Conservation (phyloP, 2,888 invertebrate species). For the Acronicta alni region DNA sequence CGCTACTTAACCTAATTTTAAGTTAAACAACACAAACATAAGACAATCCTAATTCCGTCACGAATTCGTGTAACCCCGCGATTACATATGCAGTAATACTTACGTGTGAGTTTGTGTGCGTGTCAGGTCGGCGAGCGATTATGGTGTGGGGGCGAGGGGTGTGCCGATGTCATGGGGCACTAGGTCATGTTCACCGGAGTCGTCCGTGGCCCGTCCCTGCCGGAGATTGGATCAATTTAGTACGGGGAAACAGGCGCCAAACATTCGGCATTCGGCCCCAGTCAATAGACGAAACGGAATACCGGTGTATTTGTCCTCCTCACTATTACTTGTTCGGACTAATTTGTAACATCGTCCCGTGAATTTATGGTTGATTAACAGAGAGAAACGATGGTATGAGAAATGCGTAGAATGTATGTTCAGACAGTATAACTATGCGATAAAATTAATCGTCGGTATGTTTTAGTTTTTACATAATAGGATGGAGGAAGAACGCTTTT, state of each 20-base stretch:
- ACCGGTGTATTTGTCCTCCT: constrained; percentile 19
- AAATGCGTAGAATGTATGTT: neutral
- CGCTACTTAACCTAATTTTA: constrained; percentile 18
- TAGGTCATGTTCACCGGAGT: constrained; percentile 83
- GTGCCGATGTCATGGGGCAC: constrained; percentile 84
- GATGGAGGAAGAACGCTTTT: no score
- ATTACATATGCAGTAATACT: constrained; percentile 58
- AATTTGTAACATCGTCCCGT: constrained; percentile 37
- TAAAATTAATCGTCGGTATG: no score
- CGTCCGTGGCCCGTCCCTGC: constrained; percentile 73
- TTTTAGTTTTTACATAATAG: no score
- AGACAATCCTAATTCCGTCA: constrained; percentile 19
- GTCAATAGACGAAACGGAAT: constrained; percentile 8
- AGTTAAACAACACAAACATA: constrained; percentile 19
- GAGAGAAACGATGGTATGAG: neutral
- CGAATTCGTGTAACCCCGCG: constrained; percentile 5
- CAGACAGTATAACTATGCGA: no score
- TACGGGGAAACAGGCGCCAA: constrained; percentile 22
- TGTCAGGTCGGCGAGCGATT: constrained; percentile 79
- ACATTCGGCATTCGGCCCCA: constrained; percentile 29
- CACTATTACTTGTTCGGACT: constrained; percentile 16
- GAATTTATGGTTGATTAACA: constrained; percentile 14
- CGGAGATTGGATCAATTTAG: constrained; percentile 55
- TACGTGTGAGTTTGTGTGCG: constrained; percentile 72
- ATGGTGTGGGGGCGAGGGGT: constrained; percentile 71